These are phyloP conservation scores for Drosophila melanosoma DNA, from an alignment of 2,888 invertebrate species.

Conservation along the genomic window DNA sequence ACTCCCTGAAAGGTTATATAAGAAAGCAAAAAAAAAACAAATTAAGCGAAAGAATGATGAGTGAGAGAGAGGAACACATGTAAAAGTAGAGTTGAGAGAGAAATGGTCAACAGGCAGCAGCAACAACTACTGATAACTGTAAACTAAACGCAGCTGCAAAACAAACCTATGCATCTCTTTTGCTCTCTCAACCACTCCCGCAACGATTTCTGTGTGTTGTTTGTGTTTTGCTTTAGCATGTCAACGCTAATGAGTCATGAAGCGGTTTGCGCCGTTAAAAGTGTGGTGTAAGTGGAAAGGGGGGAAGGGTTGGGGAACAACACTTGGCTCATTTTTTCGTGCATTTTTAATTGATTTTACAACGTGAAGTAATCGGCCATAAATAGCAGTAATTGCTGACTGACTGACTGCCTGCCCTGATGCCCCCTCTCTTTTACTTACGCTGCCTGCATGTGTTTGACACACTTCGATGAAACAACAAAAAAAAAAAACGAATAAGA, in stretches of 20 bases:
- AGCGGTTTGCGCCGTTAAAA: slow-evolving; percentile 31
- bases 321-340: slow-evolving; percentile 58
- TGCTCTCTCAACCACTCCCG: neutral
- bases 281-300: neutral
- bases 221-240: slow-evolving; percentile 56
- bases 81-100: slow-evolving; percentile 1
- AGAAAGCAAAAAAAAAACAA: neutral
- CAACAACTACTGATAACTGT: slow-evolving; percentile 48
- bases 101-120: slow-evolving; percentile 15
- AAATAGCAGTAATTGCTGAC: slow-evolving; percentile 77
- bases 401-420: slow-evolving; percentile 32
- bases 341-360: slow-evolving; percentile 78
- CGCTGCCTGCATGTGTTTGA: slow-evolving; percentile 68
- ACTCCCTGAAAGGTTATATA: neutral
- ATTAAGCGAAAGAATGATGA: neutral
- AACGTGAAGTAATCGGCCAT: slow-evolving; percentile 78
- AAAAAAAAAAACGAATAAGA: slow-evolving; percentile 25
- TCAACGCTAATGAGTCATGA: slow-evolving; percentile 75
- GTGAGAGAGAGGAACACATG: slow-evolving; percentile 4
- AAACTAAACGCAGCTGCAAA: slow-evolving; percentile 18
- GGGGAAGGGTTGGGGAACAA: slow-evolving; percentile 1
- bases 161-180: neutral
- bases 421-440: neutral
- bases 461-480: slow-evolving; percentile 61
- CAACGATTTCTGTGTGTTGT: slow-evolving; percentile 29